Evolutionary conservation across 2,888 invertebrate species (phyloP).

Genomic region (Diplazon laetatorius): DNA sequence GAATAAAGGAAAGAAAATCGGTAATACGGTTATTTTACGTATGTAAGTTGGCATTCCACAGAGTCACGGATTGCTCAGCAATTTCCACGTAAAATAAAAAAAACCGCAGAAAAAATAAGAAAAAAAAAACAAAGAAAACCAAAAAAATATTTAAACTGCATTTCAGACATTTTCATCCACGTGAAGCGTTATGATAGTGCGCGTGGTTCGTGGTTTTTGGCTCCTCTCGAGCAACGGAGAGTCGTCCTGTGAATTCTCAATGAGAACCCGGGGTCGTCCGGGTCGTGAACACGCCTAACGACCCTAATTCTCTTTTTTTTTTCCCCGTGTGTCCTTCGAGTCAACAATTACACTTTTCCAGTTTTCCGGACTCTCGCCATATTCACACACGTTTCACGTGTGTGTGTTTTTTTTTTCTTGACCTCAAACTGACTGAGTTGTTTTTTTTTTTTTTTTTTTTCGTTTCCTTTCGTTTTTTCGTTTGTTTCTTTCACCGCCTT

Average conservation of each 20-base stretch:
- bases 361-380: background rate
- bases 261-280: conserved; percentile 19
- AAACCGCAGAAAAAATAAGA: too few species aligned
- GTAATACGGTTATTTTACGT: background rate
- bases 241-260: conserved; percentile 16
- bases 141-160: background rate
- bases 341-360: too few species aligned
- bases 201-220: background rate
- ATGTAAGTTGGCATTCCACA: background rate
- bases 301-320: conserved; percentile 28
- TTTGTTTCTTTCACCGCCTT: background rate
- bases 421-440: too few species aligned
- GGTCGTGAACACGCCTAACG: conserved; percentile 18
- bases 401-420: too few species aligned
- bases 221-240: background rate
- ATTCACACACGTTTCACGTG: too few species aligned
- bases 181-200: background rate
- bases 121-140: too few species aligned
- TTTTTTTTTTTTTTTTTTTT: background rate
- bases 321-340: conserved; percentile 2
- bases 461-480: background rate
- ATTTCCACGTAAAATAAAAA: conserved; percentile 1
- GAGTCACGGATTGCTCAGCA: background rate
- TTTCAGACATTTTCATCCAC: conserved; percentile 5
- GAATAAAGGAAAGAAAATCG: background rate